These are phyloP conservation scores for Gasterosteus aculeatus DNA, from an alignment of 2,113 vertebrate species.

Conservation along the genomic window DNA sequence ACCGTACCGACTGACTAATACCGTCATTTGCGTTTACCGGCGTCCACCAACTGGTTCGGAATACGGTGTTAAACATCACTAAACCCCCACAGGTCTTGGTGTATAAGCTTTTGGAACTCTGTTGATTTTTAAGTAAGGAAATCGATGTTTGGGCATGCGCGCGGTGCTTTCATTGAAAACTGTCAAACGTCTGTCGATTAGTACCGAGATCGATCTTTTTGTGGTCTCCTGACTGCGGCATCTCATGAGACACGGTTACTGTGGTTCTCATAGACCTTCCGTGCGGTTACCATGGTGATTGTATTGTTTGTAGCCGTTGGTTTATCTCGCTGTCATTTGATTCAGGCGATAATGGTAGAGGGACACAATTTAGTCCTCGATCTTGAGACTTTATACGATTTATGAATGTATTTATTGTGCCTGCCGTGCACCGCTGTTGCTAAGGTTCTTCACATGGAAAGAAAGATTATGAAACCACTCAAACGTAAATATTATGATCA, in stretches of 20 bases:
- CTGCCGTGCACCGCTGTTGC: background rate
- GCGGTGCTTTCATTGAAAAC: no score
- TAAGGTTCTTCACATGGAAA: background rate
- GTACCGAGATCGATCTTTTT: background rate
- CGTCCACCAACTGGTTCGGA: background rate
- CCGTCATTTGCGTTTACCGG: background rate
- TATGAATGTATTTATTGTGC: background rate
- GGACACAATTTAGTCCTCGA: background rate
- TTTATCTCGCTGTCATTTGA: background rate
- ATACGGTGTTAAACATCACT: background rate
- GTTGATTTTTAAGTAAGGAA: background rate
- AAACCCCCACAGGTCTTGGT: background rate
- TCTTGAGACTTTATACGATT: background rate
- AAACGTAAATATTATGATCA: background rate
- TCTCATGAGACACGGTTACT: background rate
- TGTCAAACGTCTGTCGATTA: background rate
- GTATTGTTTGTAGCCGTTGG: constrained; percentile 8
- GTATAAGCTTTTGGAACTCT: no score
- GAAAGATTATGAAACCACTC: background rate
- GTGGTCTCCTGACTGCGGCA: background rate
- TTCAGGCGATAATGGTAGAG: background rate
- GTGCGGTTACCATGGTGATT: background rate
- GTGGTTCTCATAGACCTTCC: background rate
- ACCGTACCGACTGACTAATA: background rate
- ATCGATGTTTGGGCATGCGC: background rate